Evolutionary conservation across 2,797 vertebrate genomes (phyloP), one percentile per base, ranked within the genome.

Genomic region (Enteromius anoplus): DNA sequence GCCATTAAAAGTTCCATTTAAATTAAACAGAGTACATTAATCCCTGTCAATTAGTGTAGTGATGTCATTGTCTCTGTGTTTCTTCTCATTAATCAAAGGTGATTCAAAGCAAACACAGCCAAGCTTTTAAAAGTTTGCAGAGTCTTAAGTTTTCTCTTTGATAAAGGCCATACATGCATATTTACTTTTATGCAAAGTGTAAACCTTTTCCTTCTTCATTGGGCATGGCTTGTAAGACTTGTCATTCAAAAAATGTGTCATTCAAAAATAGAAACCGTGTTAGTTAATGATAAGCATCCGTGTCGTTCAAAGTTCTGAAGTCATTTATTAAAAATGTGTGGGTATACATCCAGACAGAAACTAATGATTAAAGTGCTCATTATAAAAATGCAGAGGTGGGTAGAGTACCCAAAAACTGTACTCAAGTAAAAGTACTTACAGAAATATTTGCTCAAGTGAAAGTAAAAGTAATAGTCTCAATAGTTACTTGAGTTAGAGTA

Each of bases 71-170:
- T 83, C 62, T 66, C 51, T 47, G 47, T 55, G 21, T n/a, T 83
- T 42, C 71, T 85, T 84, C 85, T 83, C 80, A 82, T 89, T 71
- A 70, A 84, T 90, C 90, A 90, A 88, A 90, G 89, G 87, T 90
- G 91, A 92, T 92, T 80, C 2, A 49, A 32, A 90, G 88, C 91
- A 92, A 89, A 84, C 86, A 84, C 86, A 86, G 9, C 32, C 15
- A 34, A 12, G 70, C 32, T 82, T 82, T 82, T 45, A 80, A 71
- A 58, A 37, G 34, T 80, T 69, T 58, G 17, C 78, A 26, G 62
- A 53, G n/a, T 29, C 49, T 68, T 21, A 42, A 14, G 37, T 53
- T 79, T 55, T 79, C n/a, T 69, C 29, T 15, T 42, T 58, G 5
- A 45, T 40, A 71, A 32, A 47, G 37, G 40, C 2, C 37, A 34